Evolutionary conservation across 2,113 vertebrate species (phyloP), one percentile per base, ranked within the genome.

Genomic region (Piprites chloris): DNA sequence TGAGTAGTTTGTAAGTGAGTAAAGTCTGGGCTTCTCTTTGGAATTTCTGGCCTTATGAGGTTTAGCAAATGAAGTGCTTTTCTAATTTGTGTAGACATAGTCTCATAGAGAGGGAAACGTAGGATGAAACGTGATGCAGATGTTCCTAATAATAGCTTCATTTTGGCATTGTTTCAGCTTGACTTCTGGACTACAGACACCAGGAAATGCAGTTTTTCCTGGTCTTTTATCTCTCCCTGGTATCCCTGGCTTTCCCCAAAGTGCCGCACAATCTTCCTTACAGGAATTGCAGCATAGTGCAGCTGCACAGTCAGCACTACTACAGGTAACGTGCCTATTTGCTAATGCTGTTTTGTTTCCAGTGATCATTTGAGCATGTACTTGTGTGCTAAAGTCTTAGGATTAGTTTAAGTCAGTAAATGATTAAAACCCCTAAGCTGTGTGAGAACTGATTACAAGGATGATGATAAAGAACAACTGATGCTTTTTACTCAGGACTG

Each of bases 151-250:
- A 68, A 76, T 49, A 78, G 12, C 46, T 3, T 1, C 7, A 11
- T 96, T 85, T 91, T 89, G 58, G 12, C 79, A 4, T 96, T 93
- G 14, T 96, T 98, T 76, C 96, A 99, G 98, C 92, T 97, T 99
- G 95, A 98, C 98, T 68, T 98, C 98, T 89, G 98, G 98, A 84
- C 98, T 99, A 62, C 99, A 99, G 96, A 97, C 98, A 74, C 97
- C 99, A 41, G 98, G 98, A 92, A 98, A 98, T 52, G 98, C 98
- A 62, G 98, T 99, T 44, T 99, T 99, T 93, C 99, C 99, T 59
- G 96, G 99, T 61, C 97, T 99, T 95, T 96, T 99, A 78, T 99
- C 99, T 68, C 99, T 99, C 93, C 98, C 99, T 33, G 99, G 98
- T 17, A 98, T 99, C 84, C 98, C 99, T 18, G 98, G 98, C 66